A percentile compares a stretch with the other conserved stretches of the same genome.
These are phyloP conservation scores for Apoderus coryli DNA, from an alignment of 2,888 invertebrate species.

Conservation along the genomic window DNA sequence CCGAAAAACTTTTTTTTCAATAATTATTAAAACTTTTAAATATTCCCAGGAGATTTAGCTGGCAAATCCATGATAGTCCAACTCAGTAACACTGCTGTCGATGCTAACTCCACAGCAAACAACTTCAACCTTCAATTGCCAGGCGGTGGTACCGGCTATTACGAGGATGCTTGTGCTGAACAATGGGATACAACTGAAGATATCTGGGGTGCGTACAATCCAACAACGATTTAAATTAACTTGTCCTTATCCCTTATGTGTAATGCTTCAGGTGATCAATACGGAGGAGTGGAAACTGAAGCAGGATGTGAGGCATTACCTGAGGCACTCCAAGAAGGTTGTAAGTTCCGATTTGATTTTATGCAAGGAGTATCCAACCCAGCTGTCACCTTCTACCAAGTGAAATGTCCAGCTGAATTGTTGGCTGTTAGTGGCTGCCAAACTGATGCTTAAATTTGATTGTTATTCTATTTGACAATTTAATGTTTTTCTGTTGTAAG, in stretches of 20 bases:
- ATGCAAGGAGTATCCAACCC: conserved; percentile 13
- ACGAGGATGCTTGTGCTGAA: conserved; percentile 13
- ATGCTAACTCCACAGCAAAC: conserved; percentile 12
- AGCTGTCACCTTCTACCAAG: conserved; percentile 11
- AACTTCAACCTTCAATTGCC: conserved; percentile 16
- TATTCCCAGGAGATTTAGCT: conserved; percentile 12
- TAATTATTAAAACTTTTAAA: no score
- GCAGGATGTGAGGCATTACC: conserved; percentile 11
- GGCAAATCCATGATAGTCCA: conserved; percentile 16
- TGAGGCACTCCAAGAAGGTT: conserved; percentile 11
- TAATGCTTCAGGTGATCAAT: no score
- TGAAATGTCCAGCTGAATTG: conserved; percentile 11
- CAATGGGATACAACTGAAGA: conserved; percentile 17
- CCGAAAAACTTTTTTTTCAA: no score
- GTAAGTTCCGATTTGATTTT: conserved; percentile 11
- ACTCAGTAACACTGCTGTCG: conserved; percentile 16
- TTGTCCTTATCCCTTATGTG: no score
- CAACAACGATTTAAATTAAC: no score
- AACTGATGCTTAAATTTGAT: no score
- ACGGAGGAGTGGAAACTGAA: conserved; percentile 11
- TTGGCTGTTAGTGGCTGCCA: no score
- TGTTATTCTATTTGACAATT: no score
- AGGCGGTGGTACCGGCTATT: conserved; percentile 18
- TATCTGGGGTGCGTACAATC: conserved; percentile 18
- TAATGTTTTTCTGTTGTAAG: no score